Percentiles rank a stretch among this genome's conserved stretches.
These are phyloP conservation scores for Caenorhabditis imperialis DNA, from an alignment of 2,888 invertebrate genomes.

Conservation along the genomic window DNA sequence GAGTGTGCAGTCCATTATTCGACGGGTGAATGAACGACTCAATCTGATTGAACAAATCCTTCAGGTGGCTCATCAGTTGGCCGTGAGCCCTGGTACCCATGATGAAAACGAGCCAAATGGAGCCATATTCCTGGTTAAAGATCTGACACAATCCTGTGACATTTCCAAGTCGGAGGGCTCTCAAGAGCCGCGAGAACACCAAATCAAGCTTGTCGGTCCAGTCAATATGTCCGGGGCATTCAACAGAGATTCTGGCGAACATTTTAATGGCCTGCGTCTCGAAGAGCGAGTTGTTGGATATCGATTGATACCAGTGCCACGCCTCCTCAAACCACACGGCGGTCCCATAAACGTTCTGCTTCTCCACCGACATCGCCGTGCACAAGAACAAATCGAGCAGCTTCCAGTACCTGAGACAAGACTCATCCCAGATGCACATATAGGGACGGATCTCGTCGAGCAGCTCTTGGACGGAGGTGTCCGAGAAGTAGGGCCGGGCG, in stretches of 20 bases:
- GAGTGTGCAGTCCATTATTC: constrained; percentile 86
- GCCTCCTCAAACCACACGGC: constrained; percentile 80
- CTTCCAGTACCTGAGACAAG: constrained; percentile 80
- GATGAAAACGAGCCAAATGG: constrained; percentile 68
- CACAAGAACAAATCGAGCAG: constrained; percentile 87
- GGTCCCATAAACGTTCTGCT: constrained; percentile 78
- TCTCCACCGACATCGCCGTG: constrained; percentile 67
- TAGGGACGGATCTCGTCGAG: constrained; percentile 86
- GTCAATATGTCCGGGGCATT: constrained; percentile 83
- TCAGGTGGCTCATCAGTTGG: constrained; percentile 80
- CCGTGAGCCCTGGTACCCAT: constrained; percentile 67
- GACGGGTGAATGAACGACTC: constrained; percentile 92
- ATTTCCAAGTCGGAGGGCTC: constrained; percentile 62
- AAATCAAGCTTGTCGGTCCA: constrained; percentile 89
- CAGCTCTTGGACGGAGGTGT: constrained; percentile 88
- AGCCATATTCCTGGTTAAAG: constrained; percentile 57
- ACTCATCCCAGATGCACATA: constrained; percentile 85
- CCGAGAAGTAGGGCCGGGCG: constrained; percentile 83
- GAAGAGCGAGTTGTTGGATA: constrained; percentile 79
- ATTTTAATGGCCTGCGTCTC: constrained; percentile 82
- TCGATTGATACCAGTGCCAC: constrained; percentile 79
- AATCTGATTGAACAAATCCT: constrained; percentile 87
- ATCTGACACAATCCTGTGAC: constrained; percentile 81
- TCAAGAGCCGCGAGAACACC: constrained; percentile 78
- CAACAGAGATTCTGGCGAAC: constrained; percentile 81